Conservation (phyloP, 2,113 vertebrate species). For the Drymodes brunneopygia region DNA sequence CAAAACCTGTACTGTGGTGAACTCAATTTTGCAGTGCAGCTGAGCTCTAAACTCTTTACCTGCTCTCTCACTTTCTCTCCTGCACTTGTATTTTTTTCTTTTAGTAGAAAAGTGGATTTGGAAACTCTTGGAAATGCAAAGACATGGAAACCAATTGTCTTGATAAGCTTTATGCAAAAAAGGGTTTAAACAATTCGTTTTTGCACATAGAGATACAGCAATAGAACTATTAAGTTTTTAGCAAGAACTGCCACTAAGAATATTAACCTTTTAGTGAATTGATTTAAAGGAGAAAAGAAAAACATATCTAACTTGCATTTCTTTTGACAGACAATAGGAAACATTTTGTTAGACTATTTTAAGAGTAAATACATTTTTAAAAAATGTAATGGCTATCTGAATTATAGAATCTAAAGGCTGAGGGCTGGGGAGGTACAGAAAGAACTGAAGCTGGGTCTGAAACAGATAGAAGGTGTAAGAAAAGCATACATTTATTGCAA, state of each 20-base stretch:
- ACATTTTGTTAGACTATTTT: background rate
- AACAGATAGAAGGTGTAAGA: background rate
- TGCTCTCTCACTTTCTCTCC: background rate
- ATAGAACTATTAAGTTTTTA: background rate
- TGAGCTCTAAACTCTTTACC: background rate
- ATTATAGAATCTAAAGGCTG: background rate
- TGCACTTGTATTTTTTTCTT: background rate
- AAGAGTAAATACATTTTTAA: background rate
- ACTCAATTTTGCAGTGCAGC: background rate
- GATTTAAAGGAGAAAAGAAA: background rate
- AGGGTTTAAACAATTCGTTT: background rate
- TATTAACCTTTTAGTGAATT: background rate
- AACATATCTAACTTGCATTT: background rate
- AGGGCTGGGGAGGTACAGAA: background rate
- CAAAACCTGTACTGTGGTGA: background rate
- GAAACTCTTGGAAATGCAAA: background rate
- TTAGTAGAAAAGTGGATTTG: background rate
- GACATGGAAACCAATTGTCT: background rate
- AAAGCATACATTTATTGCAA: background rate
- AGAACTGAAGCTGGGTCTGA: background rate
- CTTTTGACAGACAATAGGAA: background rate
- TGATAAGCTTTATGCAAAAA: background rate
- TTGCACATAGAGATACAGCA: rapidly evolving
- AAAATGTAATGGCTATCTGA: background rate
- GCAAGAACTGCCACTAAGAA: background rate